Conservation (phyloP, 2,888 invertebrate species). For the Sinelater perroti region DNA sequence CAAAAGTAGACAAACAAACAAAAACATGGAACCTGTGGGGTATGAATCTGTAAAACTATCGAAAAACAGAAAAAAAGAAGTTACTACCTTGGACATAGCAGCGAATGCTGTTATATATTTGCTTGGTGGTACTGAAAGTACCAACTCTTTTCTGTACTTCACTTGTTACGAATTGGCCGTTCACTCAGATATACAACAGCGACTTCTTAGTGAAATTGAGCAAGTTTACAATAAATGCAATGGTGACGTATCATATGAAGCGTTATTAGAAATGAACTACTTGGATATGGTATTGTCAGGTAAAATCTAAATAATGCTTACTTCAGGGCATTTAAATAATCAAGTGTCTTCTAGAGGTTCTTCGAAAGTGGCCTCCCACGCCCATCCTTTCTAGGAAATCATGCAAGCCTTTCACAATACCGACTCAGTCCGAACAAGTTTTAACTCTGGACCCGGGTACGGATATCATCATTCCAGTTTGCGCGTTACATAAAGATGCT, state of each 20-base stretch:
- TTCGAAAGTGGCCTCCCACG: neutral
- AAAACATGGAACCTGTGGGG: constrained; percentile 29
- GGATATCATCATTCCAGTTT: neutral
- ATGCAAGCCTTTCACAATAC: neutral
- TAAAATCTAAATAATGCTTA: too few relatives aligned
- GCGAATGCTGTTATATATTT: constrained; percentile 9
- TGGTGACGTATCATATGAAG: constrained; percentile 53
- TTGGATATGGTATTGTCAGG: constrained; percentile 50
- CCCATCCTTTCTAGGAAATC: neutral
- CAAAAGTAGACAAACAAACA: constrained; percentile 55
- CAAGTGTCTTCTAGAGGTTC: neutral
- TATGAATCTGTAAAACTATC: constrained; percentile 5
- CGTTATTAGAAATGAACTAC: constrained; percentile 54
- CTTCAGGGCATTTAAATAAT: too few relatives aligned
- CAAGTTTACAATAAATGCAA: constrained; percentile 34
- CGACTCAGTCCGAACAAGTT: neutral
- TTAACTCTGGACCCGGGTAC: neutral
- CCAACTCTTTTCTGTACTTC: neutral
- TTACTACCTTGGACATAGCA: constrained; percentile 7
- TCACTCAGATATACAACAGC: neutral
- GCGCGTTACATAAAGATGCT: constrained; percentile 4
- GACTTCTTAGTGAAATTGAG: constrained; percentile 3
- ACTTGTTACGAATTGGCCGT: constrained; percentile 1
- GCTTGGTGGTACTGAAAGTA: neutral
- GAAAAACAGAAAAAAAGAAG: neutral